Evolutionary conservation across 1,140 invertebrate genomes (phyloP).

Genomic region (Vanessa tameamea): DNA sequence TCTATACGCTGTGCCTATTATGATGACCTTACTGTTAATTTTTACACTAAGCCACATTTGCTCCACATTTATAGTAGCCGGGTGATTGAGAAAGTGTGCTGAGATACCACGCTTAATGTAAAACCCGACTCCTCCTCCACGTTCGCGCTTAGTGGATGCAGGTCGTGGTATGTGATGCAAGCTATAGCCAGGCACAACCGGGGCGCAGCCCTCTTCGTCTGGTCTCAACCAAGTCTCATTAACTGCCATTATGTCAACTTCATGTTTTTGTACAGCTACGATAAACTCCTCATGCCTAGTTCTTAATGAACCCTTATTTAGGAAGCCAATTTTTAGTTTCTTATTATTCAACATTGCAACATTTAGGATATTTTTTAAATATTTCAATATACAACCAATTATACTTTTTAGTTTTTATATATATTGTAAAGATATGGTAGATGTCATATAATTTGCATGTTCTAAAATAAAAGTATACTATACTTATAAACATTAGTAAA

Average conservation of each 20-base stretch:
- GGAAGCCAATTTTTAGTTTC: constrained; percentile 28
- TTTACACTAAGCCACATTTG: too few species aligned
- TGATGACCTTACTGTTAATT: too few species aligned
- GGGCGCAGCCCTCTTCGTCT: constrained; percentile 24
- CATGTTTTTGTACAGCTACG: constrained; percentile 11
- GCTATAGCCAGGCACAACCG: neutral
- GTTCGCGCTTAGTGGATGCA: neutral
- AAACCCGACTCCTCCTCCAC: too few species aligned
- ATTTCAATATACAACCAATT: constrained; percentile 6
- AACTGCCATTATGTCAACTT: constrained; percentile 27
- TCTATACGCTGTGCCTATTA: too few species aligned
- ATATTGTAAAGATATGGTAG: constrained; percentile 4
- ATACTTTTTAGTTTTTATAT: constrained; percentile 10
- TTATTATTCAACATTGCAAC: too few species aligned
- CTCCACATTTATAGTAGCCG: too few species aligned
- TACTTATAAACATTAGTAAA: constrained; percentile 12
- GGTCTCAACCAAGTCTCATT: constrained; percentile 34
- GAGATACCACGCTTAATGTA: too few species aligned
- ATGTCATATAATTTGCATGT: too few species aligned
- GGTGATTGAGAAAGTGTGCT: too few species aligned
- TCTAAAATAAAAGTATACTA: constrained; percentile 8
- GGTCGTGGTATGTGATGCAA: neutral
- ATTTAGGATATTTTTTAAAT: too few species aligned
- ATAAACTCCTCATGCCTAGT: constrained; percentile 31
- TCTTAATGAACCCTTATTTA: constrained; percentile 31